Conservation (phyloP, 1,140 invertebrate species). For the Caenorhabditis remanei region DNA sequence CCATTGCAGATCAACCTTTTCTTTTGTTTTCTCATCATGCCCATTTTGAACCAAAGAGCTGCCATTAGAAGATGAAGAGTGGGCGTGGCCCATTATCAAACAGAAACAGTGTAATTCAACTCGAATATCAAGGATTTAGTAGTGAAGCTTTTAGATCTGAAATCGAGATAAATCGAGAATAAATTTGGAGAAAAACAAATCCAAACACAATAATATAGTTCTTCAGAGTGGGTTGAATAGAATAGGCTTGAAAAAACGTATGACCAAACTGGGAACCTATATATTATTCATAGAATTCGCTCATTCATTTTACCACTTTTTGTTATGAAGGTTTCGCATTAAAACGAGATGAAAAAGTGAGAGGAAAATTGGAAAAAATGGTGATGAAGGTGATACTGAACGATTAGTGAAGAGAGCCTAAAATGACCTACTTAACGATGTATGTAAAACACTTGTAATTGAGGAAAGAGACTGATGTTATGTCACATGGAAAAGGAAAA, state of each 20-base stretch:
- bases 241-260: constrained; percentile 8
- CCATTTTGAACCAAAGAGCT: background rate
- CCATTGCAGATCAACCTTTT: constrained; percentile 1
- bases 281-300: constrained; percentile 50
- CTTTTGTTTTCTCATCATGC: constrained; percentile 49
- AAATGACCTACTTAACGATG: constrained; percentile 15
- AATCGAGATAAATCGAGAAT: background rate
- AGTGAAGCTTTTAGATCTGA: background rate
- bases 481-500: constrained; percentile 48
- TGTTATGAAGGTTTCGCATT: background rate
- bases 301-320: constrained; percentile 25
- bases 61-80: constrained; percentile 34
- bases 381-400: constrained; percentile 1
- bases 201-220: background rate
- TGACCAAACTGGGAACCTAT: constrained; percentile 33
- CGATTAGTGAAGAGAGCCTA: background rate
- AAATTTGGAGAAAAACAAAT: background rate
- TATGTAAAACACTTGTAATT: constrained; percentile 53
- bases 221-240: background rate
- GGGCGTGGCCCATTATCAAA: constrained; percentile 46
- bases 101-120: background rate
- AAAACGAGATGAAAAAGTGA: background rate
- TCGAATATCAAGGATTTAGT: no score
- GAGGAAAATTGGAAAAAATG: background rate
- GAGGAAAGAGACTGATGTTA: constrained; percentile 29